These are phyloP conservation scores for Synodontis membranacea DNA, from an alignment of 2,113 vertebrate species.

Conservation along the genomic window DNA sequence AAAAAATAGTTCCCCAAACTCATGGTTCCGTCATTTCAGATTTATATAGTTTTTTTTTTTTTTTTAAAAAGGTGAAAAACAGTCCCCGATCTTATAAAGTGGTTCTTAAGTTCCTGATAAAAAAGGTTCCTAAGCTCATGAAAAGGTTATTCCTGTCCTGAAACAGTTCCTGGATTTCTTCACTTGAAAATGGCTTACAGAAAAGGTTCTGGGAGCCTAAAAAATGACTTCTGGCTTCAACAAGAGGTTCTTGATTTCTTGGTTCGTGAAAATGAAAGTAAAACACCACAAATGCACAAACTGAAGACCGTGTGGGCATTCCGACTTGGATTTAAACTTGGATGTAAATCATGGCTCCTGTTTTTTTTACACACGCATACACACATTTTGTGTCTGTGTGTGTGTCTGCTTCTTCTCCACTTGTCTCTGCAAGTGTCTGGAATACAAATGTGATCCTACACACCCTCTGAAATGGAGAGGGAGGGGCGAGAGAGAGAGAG, in stretches of 20 bases:
- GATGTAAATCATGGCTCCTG: not conserved
- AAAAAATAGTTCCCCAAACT: too few relatives aligned
- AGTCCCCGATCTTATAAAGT: not conserved
- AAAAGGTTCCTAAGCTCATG: not conserved
- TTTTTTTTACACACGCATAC: not conserved
- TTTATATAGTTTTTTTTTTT: too few relatives aligned
- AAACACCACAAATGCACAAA: not conserved
- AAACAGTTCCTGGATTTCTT: not conserved
- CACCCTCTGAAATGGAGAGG: conserved; percentile 21
- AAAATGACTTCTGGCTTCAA: not conserved
- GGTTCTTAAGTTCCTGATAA: not conserved
- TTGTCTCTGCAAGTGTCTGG: conserved; percentile 43
- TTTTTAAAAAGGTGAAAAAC: too few relatives aligned
- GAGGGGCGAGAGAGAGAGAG: conserved; percentile 11
- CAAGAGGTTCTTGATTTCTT: not conserved
- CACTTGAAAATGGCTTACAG: not conserved
- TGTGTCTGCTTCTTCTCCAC: conserved; percentile 33
- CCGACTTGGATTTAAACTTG: not conserved
- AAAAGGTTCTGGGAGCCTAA: not conserved
- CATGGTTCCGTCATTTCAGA: too few relatives aligned
- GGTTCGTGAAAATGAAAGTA: not conserved
- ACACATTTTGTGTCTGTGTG: not conserved
- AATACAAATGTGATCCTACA: conserved; percentile 54
- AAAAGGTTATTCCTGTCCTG: not conserved
- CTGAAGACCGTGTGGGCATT: not conserved